phyloP scores from a whole-genome alignment of 2,888 invertebrate genomes.

The Ophonus ardosiacus region DNA sequence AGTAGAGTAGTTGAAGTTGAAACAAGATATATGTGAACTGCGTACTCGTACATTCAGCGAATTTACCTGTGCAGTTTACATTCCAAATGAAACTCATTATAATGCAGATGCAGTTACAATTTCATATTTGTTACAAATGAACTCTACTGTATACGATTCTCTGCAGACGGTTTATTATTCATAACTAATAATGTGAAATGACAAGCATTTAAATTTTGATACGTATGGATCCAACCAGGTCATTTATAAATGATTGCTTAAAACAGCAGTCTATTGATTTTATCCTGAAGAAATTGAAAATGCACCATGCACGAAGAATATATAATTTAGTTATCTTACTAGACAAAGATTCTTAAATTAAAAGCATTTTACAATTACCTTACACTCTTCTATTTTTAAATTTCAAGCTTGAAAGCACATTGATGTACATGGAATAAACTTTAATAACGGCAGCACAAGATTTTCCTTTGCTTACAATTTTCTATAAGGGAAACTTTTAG shows the following conservation, averaged over 20 bases:
- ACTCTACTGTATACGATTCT: conserved; percentile 23
- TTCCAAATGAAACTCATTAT: conserved; percentile 37
- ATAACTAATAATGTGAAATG: conserved; percentile 46
- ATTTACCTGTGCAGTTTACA: conserved; percentile 27
- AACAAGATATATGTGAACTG: conserved; percentile 20
- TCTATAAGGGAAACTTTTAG: not conserved
- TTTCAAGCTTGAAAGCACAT: not conserved
- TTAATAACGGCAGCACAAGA: not conserved
- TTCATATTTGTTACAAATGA: conserved; percentile 46
- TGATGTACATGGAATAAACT: not conserved
- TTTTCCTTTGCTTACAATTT: not conserved
- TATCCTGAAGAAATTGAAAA: conserved; percentile 15
- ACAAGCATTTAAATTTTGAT: conserved; percentile 38
- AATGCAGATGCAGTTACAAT: conserved; percentile 30
- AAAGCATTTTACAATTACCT: conserved; percentile 5
- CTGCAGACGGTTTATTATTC: conserved; percentile 38
- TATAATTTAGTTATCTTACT: conserved; percentile 10
- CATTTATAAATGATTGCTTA: conserved; percentile 45
- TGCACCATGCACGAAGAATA: not conserved
- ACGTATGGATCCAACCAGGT: conserved; percentile 2
- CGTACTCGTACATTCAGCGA: not conserved
- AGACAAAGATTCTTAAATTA: conserved; percentile 4
- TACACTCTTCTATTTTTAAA: not conserved
- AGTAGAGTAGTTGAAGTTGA: not conserved
- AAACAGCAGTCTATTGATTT: conserved; percentile 38